A percentile compares a stretch with the other conserved stretches of the same genome.
Conservation (phyloP, 2,888 invertebrate genomes). For the Aleiodes leptofemur region DNA sequence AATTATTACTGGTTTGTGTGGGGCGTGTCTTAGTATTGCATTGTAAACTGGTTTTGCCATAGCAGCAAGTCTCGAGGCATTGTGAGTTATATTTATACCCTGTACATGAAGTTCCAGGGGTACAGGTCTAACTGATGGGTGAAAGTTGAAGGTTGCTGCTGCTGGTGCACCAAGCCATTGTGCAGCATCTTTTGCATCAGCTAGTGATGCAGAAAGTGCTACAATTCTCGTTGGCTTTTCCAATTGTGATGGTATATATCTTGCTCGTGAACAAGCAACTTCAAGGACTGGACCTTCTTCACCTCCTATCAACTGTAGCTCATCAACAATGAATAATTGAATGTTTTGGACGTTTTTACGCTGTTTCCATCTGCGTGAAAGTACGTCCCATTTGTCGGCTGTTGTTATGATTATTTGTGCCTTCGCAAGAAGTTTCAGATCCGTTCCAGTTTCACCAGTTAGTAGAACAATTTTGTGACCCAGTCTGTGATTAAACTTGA, state of each 20-base stretch:
- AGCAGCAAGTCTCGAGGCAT: slow-evolving; percentile 94
- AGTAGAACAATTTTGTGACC: slow-evolving; percentile 92
- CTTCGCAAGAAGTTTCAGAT: slow-evolving; percentile 93
- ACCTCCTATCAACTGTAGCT: slow-evolving; percentile 92
- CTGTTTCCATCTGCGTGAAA: slow-evolving; percentile 99
- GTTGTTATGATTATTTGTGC: slow-evolving; percentile 98
- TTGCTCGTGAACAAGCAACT: slow-evolving; percentile 91
- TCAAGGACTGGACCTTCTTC: slow-evolving; percentile 96
- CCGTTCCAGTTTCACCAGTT: slow-evolving; percentile 98
- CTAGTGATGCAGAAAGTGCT: slow-evolving; percentile 93
- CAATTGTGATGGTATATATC: slow-evolving; percentile 96
- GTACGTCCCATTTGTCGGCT: slow-evolving; percentile 99
- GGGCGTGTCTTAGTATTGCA: slow-evolving; percentile 89
- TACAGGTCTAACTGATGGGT: slow-evolving; percentile 96
- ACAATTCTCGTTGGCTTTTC: slow-evolving; percentile 93
- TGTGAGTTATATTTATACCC: slow-evolving; percentile 98
- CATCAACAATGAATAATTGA: slow-evolving; percentile 97
- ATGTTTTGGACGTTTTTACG: slow-evolving; percentile 98
- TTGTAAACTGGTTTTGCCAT: slow-evolving; percentile 99
- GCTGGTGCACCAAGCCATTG: slow-evolving; percentile 97
- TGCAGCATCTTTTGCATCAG: slow-evolving; percentile 96
- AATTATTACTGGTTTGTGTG: slow-evolving; percentile 89
- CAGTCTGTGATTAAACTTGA: slow-evolving; percentile 88
- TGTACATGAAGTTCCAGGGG: slow-evolving; percentile 96
- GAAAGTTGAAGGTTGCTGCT: slow-evolving; percentile 98